Percentiles rank a stretch among this genome's conserved stretches.
Conservation (phyloP, 2,113 vertebrate species). For the Tichodroma muraria region DNA sequence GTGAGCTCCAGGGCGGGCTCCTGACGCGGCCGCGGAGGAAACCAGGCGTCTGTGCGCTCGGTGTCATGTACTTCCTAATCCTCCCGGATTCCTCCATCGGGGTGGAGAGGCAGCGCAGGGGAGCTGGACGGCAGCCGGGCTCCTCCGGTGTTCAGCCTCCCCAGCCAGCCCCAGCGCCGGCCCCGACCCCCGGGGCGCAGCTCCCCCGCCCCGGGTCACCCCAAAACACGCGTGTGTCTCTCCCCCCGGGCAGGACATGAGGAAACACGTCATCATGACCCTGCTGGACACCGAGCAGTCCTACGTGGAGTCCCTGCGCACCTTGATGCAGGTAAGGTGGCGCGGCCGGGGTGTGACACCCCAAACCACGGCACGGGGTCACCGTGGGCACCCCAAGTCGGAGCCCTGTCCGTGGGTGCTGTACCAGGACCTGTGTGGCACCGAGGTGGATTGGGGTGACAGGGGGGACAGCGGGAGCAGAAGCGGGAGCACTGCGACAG, state of each 20-base stretch:
- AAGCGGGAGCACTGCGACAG: not conserved
- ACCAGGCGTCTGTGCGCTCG: constrained; percentile 47
- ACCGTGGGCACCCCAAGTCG: rapidly evolving
- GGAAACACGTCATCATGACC: constrained; percentile 98
- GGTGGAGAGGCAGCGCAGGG: constrained; percentile 34
- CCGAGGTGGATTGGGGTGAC: not conserved
- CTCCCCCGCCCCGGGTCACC: not conserved
- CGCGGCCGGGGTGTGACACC: not conserved
- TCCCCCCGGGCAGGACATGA: constrained; percentile 85
- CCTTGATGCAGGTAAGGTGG: constrained; percentile 87
- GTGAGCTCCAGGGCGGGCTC: constrained; percentile 57
- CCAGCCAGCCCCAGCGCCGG: not conserved
- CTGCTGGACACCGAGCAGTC: constrained; percentile 96
- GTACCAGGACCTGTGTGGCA: rapidly evolving
- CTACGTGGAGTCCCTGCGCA: constrained; percentile 94
- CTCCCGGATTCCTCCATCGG: constrained; percentile 52
- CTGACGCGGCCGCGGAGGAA: constrained; percentile 41
- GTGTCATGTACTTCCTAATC: constrained; percentile 64
- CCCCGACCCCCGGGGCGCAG: not conserved
- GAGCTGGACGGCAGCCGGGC: constrained; percentile 2
- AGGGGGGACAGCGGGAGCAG: not conserved
- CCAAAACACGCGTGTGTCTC: not conserved
- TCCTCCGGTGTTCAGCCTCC: not conserved
- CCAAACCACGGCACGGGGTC: rapidly evolving
- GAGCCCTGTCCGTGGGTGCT: not conserved